A percentile compares a stretch with the other conserved stretches of the same genome.
Conservation (phyloP, 2,888 invertebrate genomes). For the Orthosia incerta region DNA sequence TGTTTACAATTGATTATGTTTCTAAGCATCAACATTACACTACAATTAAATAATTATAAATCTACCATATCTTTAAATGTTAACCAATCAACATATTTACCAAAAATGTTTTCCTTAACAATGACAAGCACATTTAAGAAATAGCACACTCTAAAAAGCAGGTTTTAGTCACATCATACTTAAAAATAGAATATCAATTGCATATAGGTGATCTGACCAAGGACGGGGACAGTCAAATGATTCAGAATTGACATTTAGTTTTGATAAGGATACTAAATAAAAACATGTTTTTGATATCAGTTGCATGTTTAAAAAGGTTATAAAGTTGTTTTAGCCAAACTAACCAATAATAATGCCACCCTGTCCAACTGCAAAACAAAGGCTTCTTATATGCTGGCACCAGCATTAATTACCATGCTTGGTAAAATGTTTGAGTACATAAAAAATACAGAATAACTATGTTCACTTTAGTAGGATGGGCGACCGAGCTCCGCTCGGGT, state of each 20-base stretch:
- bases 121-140: constrained; percentile 22
- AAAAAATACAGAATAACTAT: too few species aligned
- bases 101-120: constrained; percentile 1
- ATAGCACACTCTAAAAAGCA: not conserved
- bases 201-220: constrained; percentile 14
- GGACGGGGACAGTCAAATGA: constrained; percentile 26
- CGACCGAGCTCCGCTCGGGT: too few species aligned
- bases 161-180: not conserved
- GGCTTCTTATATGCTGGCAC: too few species aligned
- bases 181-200: constrained; percentile 46
- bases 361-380: too few species aligned
- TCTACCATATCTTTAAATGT: not conserved
- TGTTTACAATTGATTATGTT: constrained; percentile 7
- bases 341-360: too few species aligned
- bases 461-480: too few species aligned
- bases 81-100: not conserved
- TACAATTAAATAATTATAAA: not conserved
- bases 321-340: not conserved
- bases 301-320: not conserved
- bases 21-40: not conserved
- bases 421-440: too few species aligned
- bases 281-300: constrained; percentile 2
- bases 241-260: constrained; percentile 28
- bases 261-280: constrained; percentile 1
- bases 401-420: too few species aligned